phyloP scores from a whole-genome alignment of 2,888 invertebrate genomes.

The Hoplodrina ambigua region DNA sequence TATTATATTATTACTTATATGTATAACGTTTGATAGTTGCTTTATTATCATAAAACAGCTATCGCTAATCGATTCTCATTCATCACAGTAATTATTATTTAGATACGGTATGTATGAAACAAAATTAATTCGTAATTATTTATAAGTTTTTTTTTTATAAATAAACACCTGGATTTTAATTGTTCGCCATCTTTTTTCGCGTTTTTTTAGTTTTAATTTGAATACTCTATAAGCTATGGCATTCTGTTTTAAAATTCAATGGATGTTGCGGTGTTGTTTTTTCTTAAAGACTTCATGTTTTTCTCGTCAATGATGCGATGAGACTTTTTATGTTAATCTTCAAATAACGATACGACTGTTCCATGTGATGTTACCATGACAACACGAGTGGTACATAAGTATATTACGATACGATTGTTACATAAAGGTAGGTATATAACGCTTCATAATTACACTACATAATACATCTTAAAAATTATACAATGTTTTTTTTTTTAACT shows the following conservation, averaged over 20 bases:
- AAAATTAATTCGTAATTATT: constrained; percentile 57
- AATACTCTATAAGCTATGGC: constrained; percentile 12
- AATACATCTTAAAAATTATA: no score
- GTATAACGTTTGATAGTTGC: constrained; percentile 4
- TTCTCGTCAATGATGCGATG: constrained; percentile 7
- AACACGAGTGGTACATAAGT: no score
- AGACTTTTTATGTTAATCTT: neutral
- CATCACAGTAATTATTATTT: constrained; percentile 63
- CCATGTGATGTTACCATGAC: no score
- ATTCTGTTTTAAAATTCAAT: constrained; percentile 5
- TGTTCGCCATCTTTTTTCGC: constrained; percentile 28
- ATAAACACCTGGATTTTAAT: constrained; percentile 52
- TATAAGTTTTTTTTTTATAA: constrained; percentile 26
- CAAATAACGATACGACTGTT: no score
- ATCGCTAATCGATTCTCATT: constrained; percentile 38
- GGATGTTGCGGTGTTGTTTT: neutral
- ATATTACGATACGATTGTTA: no score
- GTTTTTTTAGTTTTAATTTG: constrained; percentile 46
- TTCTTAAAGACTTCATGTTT: neutral
- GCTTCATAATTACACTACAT: no score
- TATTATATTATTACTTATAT: neutral
- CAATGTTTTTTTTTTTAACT: neutral
- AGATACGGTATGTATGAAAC: constrained; percentile 60
- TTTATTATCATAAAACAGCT: constrained; percentile 26
- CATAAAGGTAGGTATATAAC: no score